Conservation (phyloP, 2,797 vertebrate genomes). For the Phoeniculus purpureus region DNA sequence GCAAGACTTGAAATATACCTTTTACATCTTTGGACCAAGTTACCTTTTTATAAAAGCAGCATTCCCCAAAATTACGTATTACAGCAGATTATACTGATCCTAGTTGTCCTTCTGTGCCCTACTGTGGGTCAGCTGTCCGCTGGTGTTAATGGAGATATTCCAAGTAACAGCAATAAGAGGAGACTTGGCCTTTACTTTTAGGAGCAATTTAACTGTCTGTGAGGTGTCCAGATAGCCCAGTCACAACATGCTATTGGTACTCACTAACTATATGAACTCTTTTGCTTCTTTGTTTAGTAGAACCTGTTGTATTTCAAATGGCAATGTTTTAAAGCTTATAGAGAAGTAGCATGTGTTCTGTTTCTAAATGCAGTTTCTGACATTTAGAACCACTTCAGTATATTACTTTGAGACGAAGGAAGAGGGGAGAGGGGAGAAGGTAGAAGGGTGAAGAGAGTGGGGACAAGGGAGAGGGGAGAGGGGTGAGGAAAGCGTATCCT, state of each 20-base stretch:
- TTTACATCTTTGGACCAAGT: not conserved
- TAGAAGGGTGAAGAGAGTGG: not conserved
- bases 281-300: not conserved
- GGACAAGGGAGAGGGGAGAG: no score
- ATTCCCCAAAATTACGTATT: not conserved
- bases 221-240: not conserved
- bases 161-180: not conserved
- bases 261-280: not conserved
- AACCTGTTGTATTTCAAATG: not conserved
- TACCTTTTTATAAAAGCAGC: not conserved
- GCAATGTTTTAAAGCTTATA: not conserved
- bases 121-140: not conserved
- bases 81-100: not conserved
- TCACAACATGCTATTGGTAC: not conserved
- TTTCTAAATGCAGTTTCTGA: not conserved
- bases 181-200: not conserved
- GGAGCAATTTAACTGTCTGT: not conserved
- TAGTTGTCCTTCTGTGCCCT: not conserved
- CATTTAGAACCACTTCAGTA: not conserved
- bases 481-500: no score
- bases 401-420: no score
- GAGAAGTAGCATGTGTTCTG: not conserved
- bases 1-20: not conserved
- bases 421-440: not conserved
- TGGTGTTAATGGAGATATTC: not conserved